Percentiles rank a stretch among this genome's conserved stretches.
phyloP scores from a whole-genome alignment of 2,888 invertebrate species.

The Willowsia nigromaculata region DNA sequence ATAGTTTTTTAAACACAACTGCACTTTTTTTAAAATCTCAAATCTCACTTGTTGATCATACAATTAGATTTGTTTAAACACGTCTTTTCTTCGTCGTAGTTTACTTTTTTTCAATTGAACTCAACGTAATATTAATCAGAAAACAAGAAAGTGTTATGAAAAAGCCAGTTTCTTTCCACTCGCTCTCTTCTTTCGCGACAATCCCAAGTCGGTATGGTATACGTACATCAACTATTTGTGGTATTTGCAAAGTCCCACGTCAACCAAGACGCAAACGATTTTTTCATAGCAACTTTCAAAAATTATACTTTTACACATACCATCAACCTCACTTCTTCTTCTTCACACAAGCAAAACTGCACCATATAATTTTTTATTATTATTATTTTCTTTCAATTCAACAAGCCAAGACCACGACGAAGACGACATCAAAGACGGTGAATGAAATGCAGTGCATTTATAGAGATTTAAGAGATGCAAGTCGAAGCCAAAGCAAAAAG shows the following conservation, averaged over 20 bases:
- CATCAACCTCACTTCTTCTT: not conserved
- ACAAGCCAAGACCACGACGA: not conserved
- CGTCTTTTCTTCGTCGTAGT: not conserved
- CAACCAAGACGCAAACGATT: not conserved
- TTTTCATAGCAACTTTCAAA: not conserved
- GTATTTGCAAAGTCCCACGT: not conserved
- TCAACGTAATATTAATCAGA: not conserved
- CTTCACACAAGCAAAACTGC: not conserved
- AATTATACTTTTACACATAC: not conserved
- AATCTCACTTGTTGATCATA: too few species aligned
- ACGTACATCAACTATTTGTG: not conserved
- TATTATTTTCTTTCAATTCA: not conserved
- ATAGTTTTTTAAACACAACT: too few species aligned
- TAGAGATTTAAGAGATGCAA: not conserved
- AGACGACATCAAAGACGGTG: not conserved
- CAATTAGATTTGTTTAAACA: not conserved
- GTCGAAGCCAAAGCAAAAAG: not conserved
- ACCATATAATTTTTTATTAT: not conserved
- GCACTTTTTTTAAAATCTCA: too few species aligned
- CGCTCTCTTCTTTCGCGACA: not conserved
- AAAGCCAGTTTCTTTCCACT: not conserved
- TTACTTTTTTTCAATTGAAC: not conserved
- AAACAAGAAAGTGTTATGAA: conserved; percentile 7
- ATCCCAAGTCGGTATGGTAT: not conserved
- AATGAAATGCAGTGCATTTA: not conserved